A percentile compares a stretch with the other conserved stretches of the same genome.
phyloP scores from a whole-genome alignment of 23 tunicate genomes.

The Diplosoma virens region DNA sequence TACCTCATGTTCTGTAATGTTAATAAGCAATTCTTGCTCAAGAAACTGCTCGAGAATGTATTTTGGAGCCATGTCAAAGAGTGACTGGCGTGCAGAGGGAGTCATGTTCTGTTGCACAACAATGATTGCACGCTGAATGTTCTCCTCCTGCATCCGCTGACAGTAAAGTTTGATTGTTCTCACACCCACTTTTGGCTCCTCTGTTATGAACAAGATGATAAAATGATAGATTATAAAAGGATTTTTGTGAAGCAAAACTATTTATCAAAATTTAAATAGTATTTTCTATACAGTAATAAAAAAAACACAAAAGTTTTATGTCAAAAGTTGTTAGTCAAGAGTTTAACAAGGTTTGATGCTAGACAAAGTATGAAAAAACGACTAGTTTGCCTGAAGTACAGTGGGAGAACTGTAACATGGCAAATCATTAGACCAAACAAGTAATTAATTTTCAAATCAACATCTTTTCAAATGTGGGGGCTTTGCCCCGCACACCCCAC shows the following conservation, averaged over 20 bases:
- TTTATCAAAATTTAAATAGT: background rate
- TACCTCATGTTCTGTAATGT: conserved; percentile 96
- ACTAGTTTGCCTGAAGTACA: too few species aligned
- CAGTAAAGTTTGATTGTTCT: conserved; percentile 89
- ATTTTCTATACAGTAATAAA: background rate
- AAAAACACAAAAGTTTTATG: too few species aligned
- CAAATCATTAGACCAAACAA: too few species aligned
- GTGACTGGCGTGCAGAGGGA: conserved; percentile 88
- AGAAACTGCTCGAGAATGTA: conserved; percentile 89
- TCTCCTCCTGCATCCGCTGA: conserved; percentile 95
- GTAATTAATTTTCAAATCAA: too few species aligned
- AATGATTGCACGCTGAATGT: conserved; percentile 87
- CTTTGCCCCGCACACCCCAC: too few species aligned
- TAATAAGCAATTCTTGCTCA: conserved; percentile 91
- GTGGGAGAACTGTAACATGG: too few species aligned
- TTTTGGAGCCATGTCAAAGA: conserved; percentile 97
- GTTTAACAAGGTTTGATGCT: too few species aligned
- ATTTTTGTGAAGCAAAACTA: background rate
- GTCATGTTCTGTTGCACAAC: conserved; percentile 96
- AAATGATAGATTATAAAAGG: too few species aligned
- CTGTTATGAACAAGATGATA: conserved; percentile 17
- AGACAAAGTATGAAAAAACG: too few species aligned
- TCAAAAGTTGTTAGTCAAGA: too few species aligned
- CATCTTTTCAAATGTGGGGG: too few species aligned
- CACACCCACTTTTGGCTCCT: conserved; percentile 91